Percentiles rank a stretch among this genome's conserved stretches.
phyloP scores from a whole-genome alignment of 2,113 vertebrate genomes.

The Sterna hirundo region DNA sequence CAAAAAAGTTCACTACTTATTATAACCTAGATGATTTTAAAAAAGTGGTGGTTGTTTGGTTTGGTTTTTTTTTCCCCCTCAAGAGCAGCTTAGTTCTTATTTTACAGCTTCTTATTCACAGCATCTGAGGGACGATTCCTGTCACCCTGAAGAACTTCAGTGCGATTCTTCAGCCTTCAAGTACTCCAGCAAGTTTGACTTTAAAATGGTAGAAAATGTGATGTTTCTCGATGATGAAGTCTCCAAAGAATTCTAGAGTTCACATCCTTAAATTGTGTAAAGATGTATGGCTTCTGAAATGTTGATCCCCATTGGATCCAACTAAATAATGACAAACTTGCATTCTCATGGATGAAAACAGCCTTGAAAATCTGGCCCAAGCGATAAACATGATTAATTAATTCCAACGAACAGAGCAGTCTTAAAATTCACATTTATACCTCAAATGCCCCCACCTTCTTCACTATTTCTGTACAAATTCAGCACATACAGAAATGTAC shows the following conservation, averaged over 20 bases:
- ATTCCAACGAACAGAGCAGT: not conserved
- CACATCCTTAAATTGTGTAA: not conserved
- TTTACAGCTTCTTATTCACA: not conserved
- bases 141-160: not conserved
- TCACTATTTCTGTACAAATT: not conserved
- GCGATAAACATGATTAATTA: not conserved
- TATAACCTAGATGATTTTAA: not conserved
- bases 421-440: not conserved
- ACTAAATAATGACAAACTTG: not conserved
- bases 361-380: not conserved
- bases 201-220: not conserved
- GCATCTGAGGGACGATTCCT: not conserved
- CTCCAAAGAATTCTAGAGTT: not conserved
- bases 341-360: not conserved
- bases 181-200: not conserved
- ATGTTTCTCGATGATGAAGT: not conserved
- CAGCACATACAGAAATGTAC: not conserved
- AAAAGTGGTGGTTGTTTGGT: not conserved
- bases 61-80: too few species aligned
- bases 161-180: not conserved
- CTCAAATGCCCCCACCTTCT: not conserved
- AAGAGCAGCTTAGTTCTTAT: not conserved
- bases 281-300: not conserved
- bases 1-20: not conserved
- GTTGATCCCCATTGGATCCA: not conserved